These are phyloP conservation scores for Drosophila sulfurigaster DNA, from an alignment of 1,140 invertebrate species.

Conservation along the genomic window DNA sequence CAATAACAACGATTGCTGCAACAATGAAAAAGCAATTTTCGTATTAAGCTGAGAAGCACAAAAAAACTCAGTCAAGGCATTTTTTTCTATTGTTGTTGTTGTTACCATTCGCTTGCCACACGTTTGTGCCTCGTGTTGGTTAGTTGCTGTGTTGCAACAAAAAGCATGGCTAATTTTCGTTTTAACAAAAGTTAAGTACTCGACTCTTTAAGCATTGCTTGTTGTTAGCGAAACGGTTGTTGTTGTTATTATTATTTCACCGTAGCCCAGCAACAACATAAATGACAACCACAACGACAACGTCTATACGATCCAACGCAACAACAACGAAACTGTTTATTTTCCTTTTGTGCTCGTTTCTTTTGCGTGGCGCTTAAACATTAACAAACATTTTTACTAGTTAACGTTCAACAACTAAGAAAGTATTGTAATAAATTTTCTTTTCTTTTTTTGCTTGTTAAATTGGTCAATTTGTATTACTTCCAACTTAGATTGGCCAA, in stretches of 20 bases:
- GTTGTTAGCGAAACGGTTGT: slow-evolving; percentile 63
- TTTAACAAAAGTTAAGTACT: slow-evolving; percentile 80
- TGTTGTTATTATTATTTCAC: slow-evolving; percentile 25
- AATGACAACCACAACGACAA: slow-evolving; percentile 33
- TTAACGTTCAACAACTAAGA: slow-evolving; percentile 27
- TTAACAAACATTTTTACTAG: slow-evolving; percentile 36
- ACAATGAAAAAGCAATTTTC: slow-evolving; percentile 81
- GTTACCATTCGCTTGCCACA: slow-evolving; percentile 68
- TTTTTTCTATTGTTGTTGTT: slow-evolving; percentile 56
- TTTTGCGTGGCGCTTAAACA: slow-evolving; percentile 48
- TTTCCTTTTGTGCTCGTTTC: slow-evolving; percentile 27
- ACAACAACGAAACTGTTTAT: slow-evolving; percentile 27
- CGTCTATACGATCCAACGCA: slow-evolving; percentile 29
- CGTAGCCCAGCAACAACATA: slow-evolving; percentile 42
- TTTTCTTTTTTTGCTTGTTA: slow-evolving; percentile 6
- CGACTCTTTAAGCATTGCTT: slow-evolving; percentile 62
- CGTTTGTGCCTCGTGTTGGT: slow-evolving; percentile 61
- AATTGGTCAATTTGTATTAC: slow-evolving; percentile 46
- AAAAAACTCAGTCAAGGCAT: slow-evolving; percentile 77
- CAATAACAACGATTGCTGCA: slow-evolving; percentile 60
- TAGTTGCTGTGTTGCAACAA: slow-evolving; percentile 72
- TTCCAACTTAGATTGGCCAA: slow-evolving; percentile 20
- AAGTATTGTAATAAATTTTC: slow-evolving; percentile 25
- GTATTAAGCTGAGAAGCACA: slow-evolving; percentile 52
- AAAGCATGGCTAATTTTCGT: slow-evolving; percentile 80